Evolutionary conservation across 35 echinoderm and acorn worm species (phyloP), one percentile per base, ranked within the genome.

Genomic region (Lytechinus variegatus): DNA sequence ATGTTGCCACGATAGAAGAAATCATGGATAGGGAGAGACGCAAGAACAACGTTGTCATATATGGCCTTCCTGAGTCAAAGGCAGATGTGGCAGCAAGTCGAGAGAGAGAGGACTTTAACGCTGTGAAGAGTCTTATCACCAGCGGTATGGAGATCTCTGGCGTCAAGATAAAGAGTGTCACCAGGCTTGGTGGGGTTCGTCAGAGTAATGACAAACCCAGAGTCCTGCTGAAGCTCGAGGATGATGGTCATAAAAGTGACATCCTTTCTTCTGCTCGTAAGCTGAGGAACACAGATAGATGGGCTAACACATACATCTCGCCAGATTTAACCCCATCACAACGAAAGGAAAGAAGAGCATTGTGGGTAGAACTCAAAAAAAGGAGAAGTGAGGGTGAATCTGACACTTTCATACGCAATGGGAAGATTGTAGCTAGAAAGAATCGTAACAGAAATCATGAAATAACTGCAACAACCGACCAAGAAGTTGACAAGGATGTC

Each of bases 201-300:
- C 91, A 92, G 89, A 92, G 52, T 19, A 92, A 92, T 8, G 51
- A 92, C 5, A 92, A 92, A 55, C 91, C 91, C 51, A 92, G 91
- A 92, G 91, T 92, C 27, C 91, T 92, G 9, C 91, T 92, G 55
- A 92, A 56, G 55, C 91, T 92, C 9, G 91, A 92, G 54, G 91
- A 54, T 24, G 91, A 92, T 55, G 91, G 51, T 9, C 52, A 92
- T 53, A 92, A 92, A 53, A 54, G 27, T 92, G 91, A 92, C 19
- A 92, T 92, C 91, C 91, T 92, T 92, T 92, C 91, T 54, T 92
- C 91, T 92, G 91, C 91, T 53, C 91, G 91, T 54, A 92, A 92
- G 55, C 27, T 92, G 55, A 9, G 91, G 51, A 92, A 92, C 91
- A 92, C 91, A 54, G 91, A n/a, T n/a, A 92, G 51, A 92, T 6